phyloP scores from a whole-genome alignment of 2,113 vertebrate species.

The Anseranas semipalmata region DNA sequence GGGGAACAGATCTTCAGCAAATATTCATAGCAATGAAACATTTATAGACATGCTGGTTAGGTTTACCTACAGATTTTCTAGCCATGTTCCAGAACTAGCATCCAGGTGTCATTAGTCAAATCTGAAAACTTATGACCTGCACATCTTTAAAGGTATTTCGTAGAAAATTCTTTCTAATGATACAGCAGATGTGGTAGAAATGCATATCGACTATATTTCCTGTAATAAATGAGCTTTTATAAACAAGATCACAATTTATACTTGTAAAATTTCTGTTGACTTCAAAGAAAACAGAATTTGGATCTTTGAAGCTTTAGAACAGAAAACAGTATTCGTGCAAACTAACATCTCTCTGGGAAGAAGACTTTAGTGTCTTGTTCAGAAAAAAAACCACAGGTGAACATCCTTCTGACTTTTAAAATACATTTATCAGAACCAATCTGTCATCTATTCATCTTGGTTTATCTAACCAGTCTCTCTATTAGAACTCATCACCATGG shows the following conservation, averaged over 20 bases:
- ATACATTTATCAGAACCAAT: neutral
- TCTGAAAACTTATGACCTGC: neutral
- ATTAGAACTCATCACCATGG: slow-evolving; percentile 27
- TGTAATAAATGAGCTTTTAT: neutral
- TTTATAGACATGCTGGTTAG: neutral
- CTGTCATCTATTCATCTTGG: neutral
- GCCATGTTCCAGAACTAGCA: neutral
- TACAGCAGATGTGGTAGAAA: neutral
- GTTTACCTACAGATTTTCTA: slow-evolving; percentile 33
- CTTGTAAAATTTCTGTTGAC: neutral
- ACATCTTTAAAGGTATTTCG: neutral
- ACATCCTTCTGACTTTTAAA: slow-evolving; percentile 8
- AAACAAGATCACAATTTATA: neutral
- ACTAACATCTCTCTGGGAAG: neutral
- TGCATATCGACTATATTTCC: neutral
- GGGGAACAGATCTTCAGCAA: slow-evolving; percentile 23
- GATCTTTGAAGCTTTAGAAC: neutral
- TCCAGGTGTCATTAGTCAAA: neutral
- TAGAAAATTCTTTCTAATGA: slow-evolving; percentile 7
- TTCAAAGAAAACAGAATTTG: neutral
- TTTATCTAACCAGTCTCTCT: neutral
- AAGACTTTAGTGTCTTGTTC: neutral
- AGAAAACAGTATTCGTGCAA: neutral
- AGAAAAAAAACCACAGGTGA: slow-evolving; percentile 13
- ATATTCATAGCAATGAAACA: slow-evolving; percentile 35